phyloP scores from a whole-genome alignment of 2,113 vertebrate species.

The Falcunculus frontatus region DNA sequence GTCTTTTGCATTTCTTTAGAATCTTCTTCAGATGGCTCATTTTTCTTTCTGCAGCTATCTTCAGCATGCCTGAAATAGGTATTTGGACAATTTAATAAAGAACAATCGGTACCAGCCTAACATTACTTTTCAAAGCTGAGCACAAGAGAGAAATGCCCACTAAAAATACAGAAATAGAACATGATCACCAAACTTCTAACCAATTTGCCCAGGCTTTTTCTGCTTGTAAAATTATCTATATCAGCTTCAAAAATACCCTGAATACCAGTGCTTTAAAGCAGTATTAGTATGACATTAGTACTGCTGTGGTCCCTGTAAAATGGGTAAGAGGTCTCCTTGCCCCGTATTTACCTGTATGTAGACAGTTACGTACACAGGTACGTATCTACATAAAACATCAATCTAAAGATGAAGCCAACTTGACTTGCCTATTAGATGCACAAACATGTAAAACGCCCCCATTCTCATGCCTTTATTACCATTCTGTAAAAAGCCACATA shows the following conservation, averaged over 20 bases:
- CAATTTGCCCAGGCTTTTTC: neutral
- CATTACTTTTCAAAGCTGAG: neutral
- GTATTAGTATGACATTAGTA: neutral
- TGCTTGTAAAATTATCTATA: neutral
- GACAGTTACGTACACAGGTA: rapidly evolving
- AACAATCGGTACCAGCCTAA: neutral
- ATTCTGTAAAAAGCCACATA: neutral
- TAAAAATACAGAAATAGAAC: neutral
- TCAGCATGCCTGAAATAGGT: conserved; percentile 61
- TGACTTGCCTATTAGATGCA: neutral
- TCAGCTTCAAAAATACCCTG: neutral
- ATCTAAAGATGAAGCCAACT: neutral
- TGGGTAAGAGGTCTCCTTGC: neutral
- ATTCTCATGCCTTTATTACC: neutral
- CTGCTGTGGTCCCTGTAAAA: neutral
- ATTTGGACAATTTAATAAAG: neutral
- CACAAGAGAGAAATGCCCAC: neutral
- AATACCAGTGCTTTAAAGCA: neutral
- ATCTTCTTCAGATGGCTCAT: conserved; percentile 78
- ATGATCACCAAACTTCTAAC: neutral
- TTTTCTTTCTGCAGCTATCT: conserved; percentile 79
- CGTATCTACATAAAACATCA: rapidly evolving
- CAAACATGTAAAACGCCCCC: neutral
- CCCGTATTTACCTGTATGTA: rapidly evolving
- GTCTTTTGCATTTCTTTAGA: conserved; percentile 73